Percentiles rank a stretch among this genome's conserved stretches.
Evolutionary conservation across 1,140 invertebrate genomes (phyloP).

Genomic region (Pseudomyrmex cubaensis): DNA sequence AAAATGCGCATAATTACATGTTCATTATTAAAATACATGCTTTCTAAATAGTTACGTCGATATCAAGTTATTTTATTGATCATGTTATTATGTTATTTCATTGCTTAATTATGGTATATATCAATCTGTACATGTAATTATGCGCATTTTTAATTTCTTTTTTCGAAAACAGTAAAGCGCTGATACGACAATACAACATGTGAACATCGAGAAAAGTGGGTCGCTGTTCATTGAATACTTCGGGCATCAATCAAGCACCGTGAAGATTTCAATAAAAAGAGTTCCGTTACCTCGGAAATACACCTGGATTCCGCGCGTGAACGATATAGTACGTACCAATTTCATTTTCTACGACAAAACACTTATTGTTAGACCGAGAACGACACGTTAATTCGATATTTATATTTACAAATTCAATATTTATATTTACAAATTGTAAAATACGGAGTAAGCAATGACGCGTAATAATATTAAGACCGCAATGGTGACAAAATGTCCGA

Average conservation of each 20-base stretch:
- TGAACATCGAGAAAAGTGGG: neutral
- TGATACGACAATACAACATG: neutral
- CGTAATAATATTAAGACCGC: conserved; percentile 22
- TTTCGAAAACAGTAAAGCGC: neutral
- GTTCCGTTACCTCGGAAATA: neutral
- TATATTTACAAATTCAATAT: neutral
- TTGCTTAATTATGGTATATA: too few species aligned
- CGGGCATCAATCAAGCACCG: neutral
- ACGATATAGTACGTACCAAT: neutral
- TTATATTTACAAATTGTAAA: neutral
- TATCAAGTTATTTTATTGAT: too few species aligned
- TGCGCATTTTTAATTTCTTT: neutral
- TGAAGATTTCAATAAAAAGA: neutral
- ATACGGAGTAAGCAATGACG: neutral
- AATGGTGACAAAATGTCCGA: neutral
- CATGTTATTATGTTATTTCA: too few species aligned
- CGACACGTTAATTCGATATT: neutral
- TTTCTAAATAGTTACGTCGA: neutral
- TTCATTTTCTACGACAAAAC: neutral
- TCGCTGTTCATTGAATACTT: neutral
- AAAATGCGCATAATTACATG: too few species aligned
- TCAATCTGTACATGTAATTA: neutral
- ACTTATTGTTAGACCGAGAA: neutral
- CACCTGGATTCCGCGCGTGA: neutral
- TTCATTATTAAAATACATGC: neutral